These are phyloP conservation scores for Drosophila quasianomalipes DNA, from an alignment of 2,888 invertebrate species.

Conservation along the genomic window DNA sequence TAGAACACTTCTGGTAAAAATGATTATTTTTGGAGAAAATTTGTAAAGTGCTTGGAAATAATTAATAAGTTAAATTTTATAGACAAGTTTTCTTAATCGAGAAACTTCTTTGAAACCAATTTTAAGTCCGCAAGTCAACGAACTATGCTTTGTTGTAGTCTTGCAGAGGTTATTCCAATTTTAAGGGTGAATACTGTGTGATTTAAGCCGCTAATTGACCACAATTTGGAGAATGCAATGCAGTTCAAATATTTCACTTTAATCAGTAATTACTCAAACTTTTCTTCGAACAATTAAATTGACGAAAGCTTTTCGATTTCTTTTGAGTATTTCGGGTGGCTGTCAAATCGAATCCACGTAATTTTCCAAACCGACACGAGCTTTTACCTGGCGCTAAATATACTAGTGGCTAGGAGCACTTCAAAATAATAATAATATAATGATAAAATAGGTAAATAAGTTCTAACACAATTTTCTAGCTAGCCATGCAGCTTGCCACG, in stretches of 20 bases:
- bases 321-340: background rate
- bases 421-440: conserved; percentile 35
- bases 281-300: background rate
- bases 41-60: background rate
- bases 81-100: background rate
- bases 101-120: background rate
- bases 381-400: background rate
- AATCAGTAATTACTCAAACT: background rate
- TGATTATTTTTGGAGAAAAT: background rate
- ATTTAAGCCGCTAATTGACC: background rate
- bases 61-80: background rate
- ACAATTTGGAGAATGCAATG: background rate
- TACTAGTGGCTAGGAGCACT: conserved; percentile 10
- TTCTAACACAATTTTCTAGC: conserved; percentile 26
- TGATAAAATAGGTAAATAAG: conserved; percentile 39
- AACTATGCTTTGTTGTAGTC: background rate
- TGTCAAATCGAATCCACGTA: background rate
- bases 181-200: background rate
- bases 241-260: background rate
- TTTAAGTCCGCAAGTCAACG: background rate
- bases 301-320: background rate
- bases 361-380: background rate
- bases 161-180: background rate
- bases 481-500: conserved; percentile 10
- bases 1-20: background rate